phyloP scores from a whole-genome alignment of 2,113 vertebrate genomes.

The Meriones unguiculatus region DNA sequence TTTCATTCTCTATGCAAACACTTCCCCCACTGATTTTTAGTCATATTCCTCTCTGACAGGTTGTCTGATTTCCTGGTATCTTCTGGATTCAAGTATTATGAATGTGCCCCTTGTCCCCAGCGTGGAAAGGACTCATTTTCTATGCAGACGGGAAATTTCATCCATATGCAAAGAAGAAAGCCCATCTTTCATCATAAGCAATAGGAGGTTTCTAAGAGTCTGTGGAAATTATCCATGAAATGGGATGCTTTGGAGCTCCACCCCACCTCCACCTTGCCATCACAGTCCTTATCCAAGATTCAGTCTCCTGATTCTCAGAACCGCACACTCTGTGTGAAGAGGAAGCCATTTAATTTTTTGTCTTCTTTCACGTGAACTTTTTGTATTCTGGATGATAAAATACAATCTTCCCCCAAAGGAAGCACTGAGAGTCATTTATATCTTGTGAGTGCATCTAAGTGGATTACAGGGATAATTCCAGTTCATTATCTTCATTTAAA shows the following conservation, averaged over 20 bases:
- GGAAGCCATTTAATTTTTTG: background rate
- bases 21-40: constrained; percentile 80
- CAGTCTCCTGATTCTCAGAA: background rate
- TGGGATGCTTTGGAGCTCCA: background rate
- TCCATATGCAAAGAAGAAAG: constrained; percentile 68
- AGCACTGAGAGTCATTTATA: background rate
- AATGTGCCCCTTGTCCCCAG: constrained; percentile 52
- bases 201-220: background rate
- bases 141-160: constrained; percentile 74
- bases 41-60: constrained; percentile 80
- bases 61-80: constrained; percentile 82
- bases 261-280: background rate
- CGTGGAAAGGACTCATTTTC: constrained; percentile 65
- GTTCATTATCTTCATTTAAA: background rate
- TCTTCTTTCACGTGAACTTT: background rate
- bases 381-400: background rate
- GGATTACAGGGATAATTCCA: background rate
- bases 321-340: fast-evolving
- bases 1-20: constrained; percentile 81
- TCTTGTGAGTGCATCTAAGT: background rate
- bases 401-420: background rate
- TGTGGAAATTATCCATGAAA: background rate
- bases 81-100: constrained; percentile 25
- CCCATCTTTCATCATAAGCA: background rate
- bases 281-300: background rate